Evolutionary conservation across 2,888 invertebrate species (phyloP), one percentile per base, ranked within the genome.

Genomic region (Athripsodes cinereus): DNA sequence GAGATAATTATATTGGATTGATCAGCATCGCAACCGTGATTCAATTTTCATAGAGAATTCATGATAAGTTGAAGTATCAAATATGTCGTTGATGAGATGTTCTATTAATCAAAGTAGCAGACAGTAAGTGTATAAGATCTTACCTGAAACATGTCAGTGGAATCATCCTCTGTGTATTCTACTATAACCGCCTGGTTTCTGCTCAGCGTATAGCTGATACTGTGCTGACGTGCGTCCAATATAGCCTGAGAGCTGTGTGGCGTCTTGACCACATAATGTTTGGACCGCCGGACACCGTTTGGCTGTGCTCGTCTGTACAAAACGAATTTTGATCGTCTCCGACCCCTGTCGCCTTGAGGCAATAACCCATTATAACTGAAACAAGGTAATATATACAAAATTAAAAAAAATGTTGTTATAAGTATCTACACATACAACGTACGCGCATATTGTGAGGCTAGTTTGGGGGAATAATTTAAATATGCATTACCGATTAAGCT

Each of bases 91-190:
- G n/a, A n/a, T n/a, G n/a, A n/a, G n/a, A n/a, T n/a, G n/a, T n/a
- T n/a, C n/a, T n/a, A n/a, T n/a, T n/a, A n/a, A n/a, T n/a, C n/a
- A n/a, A n/a, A n/a, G n/a, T n/a, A 26, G 10, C 10, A 26, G 26
- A 26, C 10, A 26, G 26, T 26, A 6, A 26, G 3, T 26, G 10
- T 26, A 26, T 26, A 40, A 8, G 5, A 40, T 47, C 80, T 75
- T 71, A 96, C 96, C 86, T 99, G 99, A 79, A 99, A 99, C 98
- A 99, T 98, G 76, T 99, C 99, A 57, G 96, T 97, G 71, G 93
- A 90, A 59, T 88, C 85, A 76, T 99, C 98, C 70, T 88, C 88
- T 68, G 90, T 91, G 77, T 99, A 99, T 78, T 99, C 98, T 57
- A 99, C 98, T 70, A 99, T 95, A 69, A 99, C 95, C 55, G 96